These are phyloP conservation scores for Volucella bombylans DNA, from an alignment of 2,888 invertebrate species.

Conservation along the genomic window DNA sequence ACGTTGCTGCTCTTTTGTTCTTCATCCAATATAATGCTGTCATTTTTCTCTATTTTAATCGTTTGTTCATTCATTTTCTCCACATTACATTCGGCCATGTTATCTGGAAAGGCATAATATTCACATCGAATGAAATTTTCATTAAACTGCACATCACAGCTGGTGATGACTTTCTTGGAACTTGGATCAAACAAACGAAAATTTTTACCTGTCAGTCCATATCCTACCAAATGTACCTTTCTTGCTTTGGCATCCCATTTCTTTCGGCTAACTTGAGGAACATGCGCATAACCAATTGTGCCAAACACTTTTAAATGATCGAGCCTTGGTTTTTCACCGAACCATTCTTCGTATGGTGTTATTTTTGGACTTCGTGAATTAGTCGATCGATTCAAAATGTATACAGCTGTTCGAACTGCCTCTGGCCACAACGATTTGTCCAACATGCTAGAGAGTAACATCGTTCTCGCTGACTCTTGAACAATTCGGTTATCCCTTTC, in stretches of 20 bases:
- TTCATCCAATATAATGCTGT: constrained; percentile 1
- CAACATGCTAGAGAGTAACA: constrained; percentile 57
- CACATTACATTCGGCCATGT: background rate
- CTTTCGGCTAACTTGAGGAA: no score
- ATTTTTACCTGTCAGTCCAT: constrained; percentile 20
- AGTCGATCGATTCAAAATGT: constrained; percentile 12
- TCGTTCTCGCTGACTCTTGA: constrained; percentile 74
- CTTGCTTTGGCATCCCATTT: no score
- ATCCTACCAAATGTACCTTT: no score
- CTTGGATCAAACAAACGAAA: constrained; percentile 1
- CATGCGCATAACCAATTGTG: no score
- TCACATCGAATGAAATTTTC: background rate
- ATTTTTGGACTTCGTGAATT: constrained; percentile 12
- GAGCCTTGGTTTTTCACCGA: background rate
- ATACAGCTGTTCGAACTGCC: no score
- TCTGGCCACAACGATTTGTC: no score
- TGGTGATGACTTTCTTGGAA: constrained; percentile 11
- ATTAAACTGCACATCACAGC: background rate
- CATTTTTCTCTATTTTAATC: background rate
- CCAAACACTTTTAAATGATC: background rate
- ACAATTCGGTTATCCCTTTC: constrained; percentile 74
- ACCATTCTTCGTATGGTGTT: constrained; percentile 26
- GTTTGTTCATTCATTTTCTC: no score
- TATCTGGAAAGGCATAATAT: constrained; percentile 26
- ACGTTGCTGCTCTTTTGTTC: constrained; percentile 20